These are phyloP conservation scores for Pantala flavescens DNA, from an alignment of 1,140 invertebrate genomes.

Conservation along the genomic window DNA sequence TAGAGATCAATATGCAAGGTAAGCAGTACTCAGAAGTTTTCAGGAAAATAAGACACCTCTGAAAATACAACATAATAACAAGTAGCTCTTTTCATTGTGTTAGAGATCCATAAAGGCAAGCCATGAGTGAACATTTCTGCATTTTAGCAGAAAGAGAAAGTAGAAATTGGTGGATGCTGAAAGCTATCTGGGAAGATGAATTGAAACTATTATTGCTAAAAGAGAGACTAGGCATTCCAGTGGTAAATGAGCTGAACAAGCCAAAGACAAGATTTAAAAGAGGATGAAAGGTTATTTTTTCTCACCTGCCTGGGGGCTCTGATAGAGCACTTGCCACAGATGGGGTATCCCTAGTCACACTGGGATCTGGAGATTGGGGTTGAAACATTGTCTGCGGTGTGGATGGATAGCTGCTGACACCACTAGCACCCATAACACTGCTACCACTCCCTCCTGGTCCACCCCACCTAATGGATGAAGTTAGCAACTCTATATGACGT, in stretches of 20 bases:
- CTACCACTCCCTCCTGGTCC: slow-evolving; percentile 31
- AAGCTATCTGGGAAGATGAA: too few species aligned
- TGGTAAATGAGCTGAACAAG: not conserved
- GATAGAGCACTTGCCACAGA: slow-evolving; percentile 43
- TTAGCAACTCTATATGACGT: not conserved
- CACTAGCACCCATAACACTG: slow-evolving; percentile 35
- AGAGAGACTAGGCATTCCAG: not conserved
- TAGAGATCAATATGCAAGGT: too few species aligned
- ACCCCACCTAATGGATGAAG: slow-evolving; percentile 35
- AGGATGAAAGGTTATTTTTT: not conserved
- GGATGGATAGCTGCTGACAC: slow-evolving; percentile 45
- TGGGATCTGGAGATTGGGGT: slow-evolving; percentile 54
- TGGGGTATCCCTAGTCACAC: slow-evolving; percentile 49
- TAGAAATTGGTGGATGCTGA: too few species aligned
- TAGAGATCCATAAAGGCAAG: too few species aligned
- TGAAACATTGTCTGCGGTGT: slow-evolving; percentile 49
- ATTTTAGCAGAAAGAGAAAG: too few species aligned
- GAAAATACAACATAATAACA: too few species aligned
- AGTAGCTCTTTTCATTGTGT: too few species aligned
- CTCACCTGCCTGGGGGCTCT: slow-evolving; percentile 29
- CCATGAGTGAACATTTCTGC: too few species aligned
- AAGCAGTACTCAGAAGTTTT: too few species aligned
- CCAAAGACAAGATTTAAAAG: not conserved
- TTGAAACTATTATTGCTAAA: too few species aligned
- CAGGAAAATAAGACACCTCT: too few species aligned